Evolutionary conservation across 2,888 invertebrate genomes (phyloP), one percentile per base, ranked within the genome.

Genomic region (Thecophora atra): DNA sequence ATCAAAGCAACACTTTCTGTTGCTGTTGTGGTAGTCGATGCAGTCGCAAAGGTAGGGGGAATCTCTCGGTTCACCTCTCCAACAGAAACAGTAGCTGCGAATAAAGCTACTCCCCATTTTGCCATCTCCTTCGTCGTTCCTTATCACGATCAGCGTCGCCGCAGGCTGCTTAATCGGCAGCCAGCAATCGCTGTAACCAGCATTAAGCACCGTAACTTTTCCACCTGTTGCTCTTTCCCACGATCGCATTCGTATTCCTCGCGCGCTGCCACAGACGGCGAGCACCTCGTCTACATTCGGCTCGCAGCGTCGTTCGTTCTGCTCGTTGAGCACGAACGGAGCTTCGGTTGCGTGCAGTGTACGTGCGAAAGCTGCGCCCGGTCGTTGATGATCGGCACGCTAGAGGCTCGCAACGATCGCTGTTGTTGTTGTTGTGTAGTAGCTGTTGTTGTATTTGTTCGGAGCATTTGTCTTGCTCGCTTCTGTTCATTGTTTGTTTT

Each of bases 221-320:
- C 37, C 62, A 64, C 64, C 64, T 64, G 64, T 42, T 47, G 64
- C 24, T 44, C 64, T 64, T 64, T 64, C 64, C 64, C 64, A 64
- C 64, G 64, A 64, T 64, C 64, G 44, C 24, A 47, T 13, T 64
- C 47, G 44, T 47, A 44, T 44, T 58, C 58, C 17, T 2, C 24
- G 58, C 15, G 28, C 58, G 58, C 7, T 5, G 28, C 47, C 21
- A 24, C n/a, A 6, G 37, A 11, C 37, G 1, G 2, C 6, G 37
- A 37, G 37, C 37, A 11, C 1, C 37, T 58, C 26, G 15, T 7
- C 56, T 13, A 28, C 58, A 17, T 58, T 26, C 26, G 24, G 13
- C 2, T 26, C 8, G 24, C 26, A 24, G 21, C 24, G 56, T 58
- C 26, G 24, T 58, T 58, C 7, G 21, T 58, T 24, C 8, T 58